Evolutionary conservation across 2,113 vertebrate species (phyloP), one percentile per base, ranked within the genome.

Genomic region (Delphinapterus leucas): DNA sequence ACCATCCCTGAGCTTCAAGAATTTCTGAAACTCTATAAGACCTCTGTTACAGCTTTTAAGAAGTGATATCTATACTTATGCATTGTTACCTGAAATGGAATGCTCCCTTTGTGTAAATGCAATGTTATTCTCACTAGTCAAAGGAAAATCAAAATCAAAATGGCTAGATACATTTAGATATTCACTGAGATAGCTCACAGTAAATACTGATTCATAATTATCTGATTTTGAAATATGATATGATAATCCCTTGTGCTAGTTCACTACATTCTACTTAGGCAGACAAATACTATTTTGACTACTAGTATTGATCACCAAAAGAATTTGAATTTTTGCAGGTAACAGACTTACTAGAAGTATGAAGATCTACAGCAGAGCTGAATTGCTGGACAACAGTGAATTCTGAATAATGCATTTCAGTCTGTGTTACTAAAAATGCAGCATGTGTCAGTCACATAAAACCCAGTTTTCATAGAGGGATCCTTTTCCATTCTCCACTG

Each of bases 341-440:
- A 96, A 74, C 8, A 79, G 70, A 73, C 61, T 86, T 70, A 85
- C 9, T 13, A 74, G 33, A 83, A 93, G 44, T 33, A 67, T 2
- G 77, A 74, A 85, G 71, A 83, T 80, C 85, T 79, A 60, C 12
- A 83, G 93, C 68, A 83, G 41, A 95, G 60, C 82, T 80, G 88
- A 95, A 87, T 89, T n/a, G 68, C 95, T 58, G 97, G 98, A 97
- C 98, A 98, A 83, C 61, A 87, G 36, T 82, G 88, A 89, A 86
- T 92, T 86, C 82, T 98, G 96, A 98, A 98, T 98, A 98, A 97
- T 97, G 77, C 89, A 95, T 97, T 97, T 93, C 91, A 92, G 89
- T 53, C 95, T 93, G 26, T 77, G 92, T 91, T 97, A 98, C 98
- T 98, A 98, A 98, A 98, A 97, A 97, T 97, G 96, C 95, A 98